Conservation (phyloP, 2,797 vertebrate genomes). For the Cyprinella venusta region DNA sequence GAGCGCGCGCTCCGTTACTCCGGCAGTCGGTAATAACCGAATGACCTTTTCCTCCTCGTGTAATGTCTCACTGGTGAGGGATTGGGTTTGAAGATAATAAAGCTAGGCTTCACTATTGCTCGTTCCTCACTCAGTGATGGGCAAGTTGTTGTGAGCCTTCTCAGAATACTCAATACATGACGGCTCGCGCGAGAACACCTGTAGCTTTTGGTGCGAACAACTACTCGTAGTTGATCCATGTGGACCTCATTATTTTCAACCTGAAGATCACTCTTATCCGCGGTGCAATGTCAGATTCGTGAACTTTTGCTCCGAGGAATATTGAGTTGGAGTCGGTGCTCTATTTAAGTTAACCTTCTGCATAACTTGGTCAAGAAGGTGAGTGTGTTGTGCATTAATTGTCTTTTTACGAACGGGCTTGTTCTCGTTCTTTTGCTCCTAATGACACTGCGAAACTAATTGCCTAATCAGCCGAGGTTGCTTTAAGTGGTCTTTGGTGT, state of each 20-base stretch:
- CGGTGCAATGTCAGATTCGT: constrained; percentile 79
- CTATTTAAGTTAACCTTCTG: constrained; percentile 77
- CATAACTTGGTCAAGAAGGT: constrained; percentile 86
- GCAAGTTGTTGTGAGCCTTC: constrained; percentile 77
- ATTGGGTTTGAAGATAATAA: constrained; percentile 83
- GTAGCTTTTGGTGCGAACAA: constrained; percentile 79
- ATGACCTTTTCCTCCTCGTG: constrained; percentile 83
- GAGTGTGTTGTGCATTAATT: constrained; percentile 55
- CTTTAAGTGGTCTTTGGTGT: background rate
- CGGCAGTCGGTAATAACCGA: constrained; percentile 81
- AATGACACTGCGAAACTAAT: background rate
- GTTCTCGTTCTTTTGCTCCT: background rate
- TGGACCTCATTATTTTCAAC: constrained; percentile 83
- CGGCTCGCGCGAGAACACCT: constrained; percentile 80
- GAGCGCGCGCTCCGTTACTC: constrained; percentile 68
- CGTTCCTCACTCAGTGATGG: constrained; percentile 77
- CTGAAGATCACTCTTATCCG: constrained; percentile 71
- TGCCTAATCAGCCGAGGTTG: background rate
- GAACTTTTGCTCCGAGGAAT: constrained; percentile 83
- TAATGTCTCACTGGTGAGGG: constrained; percentile 83
- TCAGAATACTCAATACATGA: constrained; percentile 62
- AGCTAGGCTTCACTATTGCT: constrained; percentile 78
- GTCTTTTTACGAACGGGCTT: background rate
- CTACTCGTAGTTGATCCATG: constrained; percentile 74
- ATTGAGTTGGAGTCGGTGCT: constrained; percentile 75